A percentile compares a stretch with the other conserved stretches of the same genome.
Conservation (phyloP, 1,140 invertebrate genomes). For the Drosophila gunungcola region DNA sequence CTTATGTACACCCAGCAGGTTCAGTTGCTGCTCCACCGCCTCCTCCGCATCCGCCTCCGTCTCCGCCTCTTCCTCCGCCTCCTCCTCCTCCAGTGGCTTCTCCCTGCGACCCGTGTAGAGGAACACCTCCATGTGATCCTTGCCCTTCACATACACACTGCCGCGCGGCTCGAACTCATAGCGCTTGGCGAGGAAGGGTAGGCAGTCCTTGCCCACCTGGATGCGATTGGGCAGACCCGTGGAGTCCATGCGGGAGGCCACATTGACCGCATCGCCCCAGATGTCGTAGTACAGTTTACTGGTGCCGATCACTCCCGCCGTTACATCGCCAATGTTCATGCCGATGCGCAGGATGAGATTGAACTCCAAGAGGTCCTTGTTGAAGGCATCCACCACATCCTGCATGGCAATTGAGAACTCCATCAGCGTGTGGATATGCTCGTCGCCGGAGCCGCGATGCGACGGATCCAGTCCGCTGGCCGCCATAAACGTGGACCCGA, state of each 20-base stretch:
- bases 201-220: constrained; percentile 92
- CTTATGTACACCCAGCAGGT: background rate
- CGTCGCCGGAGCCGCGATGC: constrained; percentile 88
- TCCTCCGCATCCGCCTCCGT: too few species aligned
- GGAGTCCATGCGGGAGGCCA: constrained; percentile 98
- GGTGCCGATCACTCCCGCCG: constrained; percentile 98
- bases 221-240: constrained; percentile 94
- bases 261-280: constrained; percentile 99
- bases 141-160: constrained; percentile 96
- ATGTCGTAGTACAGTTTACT: constrained; percentile 98
- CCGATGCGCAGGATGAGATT: constrained; percentile 96
- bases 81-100: constrained; percentile 8
- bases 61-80: too few species aligned
- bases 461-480: constrained; percentile 96
- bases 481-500: constrained; percentile 98
- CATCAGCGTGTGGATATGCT: constrained; percentile 94
- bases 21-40: background rate
- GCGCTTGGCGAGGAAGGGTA: constrained; percentile 87
- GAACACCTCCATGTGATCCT: constrained; percentile 96
- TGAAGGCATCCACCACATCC: constrained; percentile 94
- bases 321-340: constrained; percentile 95
- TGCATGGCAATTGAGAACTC: constrained; percentile 96
- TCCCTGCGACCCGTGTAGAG: constrained; percentile 84
- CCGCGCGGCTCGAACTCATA: constrained; percentile 94
- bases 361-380: constrained; percentile 94